These are phyloP conservation scores for Centroberyx gerrardi DNA, from an alignment of 2,797 vertebrate species.

Conservation along the genomic window DNA sequence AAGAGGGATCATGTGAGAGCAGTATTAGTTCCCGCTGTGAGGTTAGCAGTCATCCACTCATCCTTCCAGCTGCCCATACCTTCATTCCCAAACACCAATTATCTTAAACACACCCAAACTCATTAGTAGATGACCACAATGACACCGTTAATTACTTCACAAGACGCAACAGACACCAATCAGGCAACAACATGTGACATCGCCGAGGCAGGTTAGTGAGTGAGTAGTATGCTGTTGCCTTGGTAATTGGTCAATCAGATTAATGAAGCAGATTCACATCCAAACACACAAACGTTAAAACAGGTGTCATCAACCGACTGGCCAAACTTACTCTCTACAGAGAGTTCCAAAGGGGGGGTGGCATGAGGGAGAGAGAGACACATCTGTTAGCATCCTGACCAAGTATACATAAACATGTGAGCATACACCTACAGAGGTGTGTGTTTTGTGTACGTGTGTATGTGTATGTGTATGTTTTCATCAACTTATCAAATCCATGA, in stretches of 20 bases:
- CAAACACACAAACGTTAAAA: conserved; percentile 67
- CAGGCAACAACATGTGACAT: conserved; percentile 22
- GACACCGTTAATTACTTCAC: conserved; percentile 9
- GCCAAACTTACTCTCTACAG: conserved; percentile 99
- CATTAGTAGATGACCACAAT: conserved; percentile 20
- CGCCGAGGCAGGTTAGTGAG: conserved; percentile 68
- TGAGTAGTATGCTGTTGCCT: conserved; percentile 49
- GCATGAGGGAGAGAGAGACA: conserved; percentile 92
- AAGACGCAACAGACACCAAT: conserved; percentile 20
- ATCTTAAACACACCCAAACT: not conserved
- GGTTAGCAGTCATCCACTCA: conserved; percentile 65
- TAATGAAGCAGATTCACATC: conserved; percentile 82
- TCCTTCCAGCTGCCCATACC: conserved; percentile 30
- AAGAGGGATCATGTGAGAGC: conserved; percentile 22
- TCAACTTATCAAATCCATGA: no score
- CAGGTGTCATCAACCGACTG: conserved; percentile 65
- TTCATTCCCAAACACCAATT: conserved; percentile 47
- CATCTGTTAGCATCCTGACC: conserved; percentile 90
- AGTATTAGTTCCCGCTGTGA: conserved; percentile 50
- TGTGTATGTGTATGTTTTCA: no score
- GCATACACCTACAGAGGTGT: not conserved
- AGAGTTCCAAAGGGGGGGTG: conserved; percentile 91
- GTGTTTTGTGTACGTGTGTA: no score
- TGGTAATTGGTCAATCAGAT: conserved; percentile 46
- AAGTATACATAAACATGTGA: conserved; percentile 25